phyloP scores from a whole-genome alignment of 1,140 invertebrate species.

The Cataglyphis hispanica region DNA sequence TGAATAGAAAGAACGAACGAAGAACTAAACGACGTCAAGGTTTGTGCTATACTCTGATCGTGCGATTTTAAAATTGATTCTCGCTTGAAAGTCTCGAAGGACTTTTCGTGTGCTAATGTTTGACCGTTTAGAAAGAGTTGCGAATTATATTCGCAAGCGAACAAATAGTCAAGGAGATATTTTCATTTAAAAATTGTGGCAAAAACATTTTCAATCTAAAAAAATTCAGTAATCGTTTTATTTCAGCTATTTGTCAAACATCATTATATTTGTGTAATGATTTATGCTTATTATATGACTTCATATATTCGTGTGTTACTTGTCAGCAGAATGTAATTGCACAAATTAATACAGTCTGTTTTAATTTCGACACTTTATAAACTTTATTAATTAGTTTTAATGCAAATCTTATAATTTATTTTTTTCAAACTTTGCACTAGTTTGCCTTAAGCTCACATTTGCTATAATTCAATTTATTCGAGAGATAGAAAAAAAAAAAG shows the following conservation, averaged over 20 bases:
- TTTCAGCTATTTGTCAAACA: too few species aligned
- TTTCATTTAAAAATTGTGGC: not conserved
- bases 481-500: slow-evolving; percentile 23
- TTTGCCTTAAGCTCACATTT: not conserved
- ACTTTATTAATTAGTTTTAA: slow-evolving; percentile 3
- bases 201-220: not conserved
- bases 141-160: not conserved
- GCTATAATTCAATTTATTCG: not conserved
- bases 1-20: not conserved
- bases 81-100: not conserved
- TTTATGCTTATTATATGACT: not conserved
- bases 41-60: not conserved
- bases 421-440: not conserved
- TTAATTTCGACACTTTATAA: not conserved
- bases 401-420: not conserved
- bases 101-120: not conserved
- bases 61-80: slow-evolving; percentile 21
- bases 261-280: not conserved
- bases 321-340: not conserved
- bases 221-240: not conserved
- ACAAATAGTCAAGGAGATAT: not conserved
- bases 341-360: not conserved
- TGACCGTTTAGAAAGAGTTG: not conserved
- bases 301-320: not conserved
- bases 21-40: slow-evolving; percentile 17